A percentile compares a stretch with the other conserved stretches of the same genome.
Evolutionary conservation across 2,797 vertebrate genomes (phyloP).

Genomic region (Serranus cabrilla): DNA sequence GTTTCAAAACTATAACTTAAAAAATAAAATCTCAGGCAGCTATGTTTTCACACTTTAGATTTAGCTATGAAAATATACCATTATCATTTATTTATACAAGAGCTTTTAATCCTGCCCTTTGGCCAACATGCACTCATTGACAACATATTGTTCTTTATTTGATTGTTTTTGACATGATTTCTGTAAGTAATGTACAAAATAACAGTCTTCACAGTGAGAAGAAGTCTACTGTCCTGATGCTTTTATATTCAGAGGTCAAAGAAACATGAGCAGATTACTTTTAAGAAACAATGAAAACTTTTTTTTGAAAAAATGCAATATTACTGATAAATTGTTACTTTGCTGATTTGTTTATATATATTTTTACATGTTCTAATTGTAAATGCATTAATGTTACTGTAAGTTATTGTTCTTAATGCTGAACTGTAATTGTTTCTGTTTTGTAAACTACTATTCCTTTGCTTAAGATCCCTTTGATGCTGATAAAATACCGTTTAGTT

Average conservation of each 20-base stretch:
- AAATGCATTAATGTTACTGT: too few relatives aligned
- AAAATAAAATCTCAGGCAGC: constrained; percentile 17
- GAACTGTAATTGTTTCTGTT: constrained; percentile 9
- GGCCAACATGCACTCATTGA: background rate
- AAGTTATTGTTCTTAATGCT: background rate
- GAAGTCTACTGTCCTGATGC: background rate
- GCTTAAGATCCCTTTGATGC: background rate
- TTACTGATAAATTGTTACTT: background rate
- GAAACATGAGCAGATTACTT: background rate
- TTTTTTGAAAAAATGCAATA: background rate
- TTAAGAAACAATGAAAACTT: background rate
- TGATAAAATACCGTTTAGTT: background rate
- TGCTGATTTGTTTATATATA: too few relatives aligned
- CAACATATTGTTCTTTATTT: background rate
- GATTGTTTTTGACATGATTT: background rate
- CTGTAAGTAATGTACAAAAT: background rate
- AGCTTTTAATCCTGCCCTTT: background rate
- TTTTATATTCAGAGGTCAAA: background rate
- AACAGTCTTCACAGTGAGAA: background rate
- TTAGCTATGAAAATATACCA: background rate
- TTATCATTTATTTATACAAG: background rate
- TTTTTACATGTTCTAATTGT: background rate
- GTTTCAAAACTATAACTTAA: background rate
- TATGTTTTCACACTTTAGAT: background rate
- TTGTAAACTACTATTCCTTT: background rate